Evolutionary conservation across 2,888 invertebrate genomes (phyloP), one percentile per base, ranked within the genome.

Genomic region (Baronia brevicornis): DNA sequence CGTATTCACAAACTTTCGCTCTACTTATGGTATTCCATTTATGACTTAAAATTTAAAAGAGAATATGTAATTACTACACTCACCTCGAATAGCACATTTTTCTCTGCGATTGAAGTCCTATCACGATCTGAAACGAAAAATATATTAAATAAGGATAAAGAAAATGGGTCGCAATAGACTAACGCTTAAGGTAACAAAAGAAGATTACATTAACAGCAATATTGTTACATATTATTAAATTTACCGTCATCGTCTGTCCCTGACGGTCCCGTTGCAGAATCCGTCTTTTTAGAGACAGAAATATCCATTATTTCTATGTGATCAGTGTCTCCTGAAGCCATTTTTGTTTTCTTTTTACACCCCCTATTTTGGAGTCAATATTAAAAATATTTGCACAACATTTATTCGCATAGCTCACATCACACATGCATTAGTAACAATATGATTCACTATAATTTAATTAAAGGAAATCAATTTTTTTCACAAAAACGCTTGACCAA

Each of bases 291-390:
- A 42, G 80, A 73, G 54, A 86, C 82, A 62, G 88, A 87, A 69
- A 88, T 87, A 78, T 91, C 92, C 79, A 90, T 79, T 46, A 80
- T 87, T 87, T 93, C 92, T 67, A 93, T 92, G 71, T 89, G 89
- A 85, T 92, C 92, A 69, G 90, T 90, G 84, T 92, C 92, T 70
- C 92, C 92, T 79, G 93, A 92, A 88, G 93, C 93, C 93, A 93
- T 93, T 75, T 84, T 84, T 71, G 63, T 68, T 77, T 70, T 60
- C 60, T 51, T 65, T 58, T 65, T 71, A 75, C 78, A 79, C 74
- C 78, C 74, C 75, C 71, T 73, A 73, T 69, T 73, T 73, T 67
- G 54, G 65, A 68, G 75, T 75, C 67, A 68, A 60, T 62, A 38
- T 48, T 43, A 55, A 58, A 39, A 66, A 60, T 62, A 37, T 63